phyloP scores from a whole-genome alignment of 2,113 vertebrate species.

The Myiozetetes cayanensis region DNA sequence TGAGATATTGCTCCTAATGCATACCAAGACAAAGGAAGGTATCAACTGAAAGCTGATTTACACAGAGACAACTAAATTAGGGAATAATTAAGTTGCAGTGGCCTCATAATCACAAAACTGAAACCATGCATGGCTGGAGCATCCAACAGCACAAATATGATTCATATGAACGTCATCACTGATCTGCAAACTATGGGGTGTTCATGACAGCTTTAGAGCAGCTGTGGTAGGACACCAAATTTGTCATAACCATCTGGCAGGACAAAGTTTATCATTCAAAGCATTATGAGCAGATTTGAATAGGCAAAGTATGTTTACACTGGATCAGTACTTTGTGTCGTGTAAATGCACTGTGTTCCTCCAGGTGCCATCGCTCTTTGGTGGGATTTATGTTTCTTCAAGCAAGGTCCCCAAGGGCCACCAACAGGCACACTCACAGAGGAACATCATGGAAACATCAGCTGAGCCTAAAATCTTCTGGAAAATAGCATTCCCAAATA shows the following conservation, averaged over 20 bases:
- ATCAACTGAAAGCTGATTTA: not conserved
- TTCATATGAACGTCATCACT: rapidly evolving
- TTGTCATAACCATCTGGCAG: not conserved
- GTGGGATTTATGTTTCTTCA: not conserved
- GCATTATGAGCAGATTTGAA: not conserved
- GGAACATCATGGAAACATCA: not conserved
- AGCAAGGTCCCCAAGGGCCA: not conserved
- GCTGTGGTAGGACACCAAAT: not conserved
- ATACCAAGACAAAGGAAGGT: not conserved
- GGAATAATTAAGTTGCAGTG: not conserved
- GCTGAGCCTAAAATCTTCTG: not conserved
- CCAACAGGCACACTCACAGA: not conserved
- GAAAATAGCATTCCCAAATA: not conserved
- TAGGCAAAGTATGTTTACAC: not conserved
- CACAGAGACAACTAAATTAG: not conserved
- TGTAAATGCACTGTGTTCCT: rapidly evolving
- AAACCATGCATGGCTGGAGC: not conserved
- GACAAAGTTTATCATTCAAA: not conserved
- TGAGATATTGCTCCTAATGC: not conserved
- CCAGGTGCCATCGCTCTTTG: rapidly evolving
- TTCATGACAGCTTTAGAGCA: not conserved
- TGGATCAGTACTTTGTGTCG: rapidly evolving
- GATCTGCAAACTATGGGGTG: not conserved
- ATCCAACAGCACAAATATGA: not conserved
- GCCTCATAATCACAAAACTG: not conserved